Base-by-base conservation (phyloP, 2,888 invertebrate species). In the Celastrina argiolus region DNA sequence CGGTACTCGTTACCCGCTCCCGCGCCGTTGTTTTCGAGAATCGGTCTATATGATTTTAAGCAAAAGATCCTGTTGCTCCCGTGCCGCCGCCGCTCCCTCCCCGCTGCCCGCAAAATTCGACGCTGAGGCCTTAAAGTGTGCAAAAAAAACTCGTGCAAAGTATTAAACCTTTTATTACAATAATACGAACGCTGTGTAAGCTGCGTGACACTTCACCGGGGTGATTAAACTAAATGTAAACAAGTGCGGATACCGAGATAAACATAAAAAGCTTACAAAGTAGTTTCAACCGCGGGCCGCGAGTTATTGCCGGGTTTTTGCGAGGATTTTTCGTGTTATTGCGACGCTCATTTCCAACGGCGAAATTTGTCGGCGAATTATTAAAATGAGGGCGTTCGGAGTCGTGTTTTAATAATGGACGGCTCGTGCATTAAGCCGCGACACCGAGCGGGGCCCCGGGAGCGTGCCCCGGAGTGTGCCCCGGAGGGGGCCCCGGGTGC, bases 401-500 rank as follows among this genome's bases (percentile, higher is more conserved):
- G 66, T 61, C 45, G 61, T 26, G 63, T 63, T 66, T 66, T 66
- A 63, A 61, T 61, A 66, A 66, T 63, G 66, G 51, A 51, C 51
- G 66, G 36, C 18, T 61, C 45, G 59, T 66, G 45, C 61, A 66
- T 66, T 63, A 66, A 66, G 61, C 66, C 63, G 61, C 61, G 66
- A 66, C 51, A 51, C 45, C 67, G 59, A 63, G 64, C 8, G 2
- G 18, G 18, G 51, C 51, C 51, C 14, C 51, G 69, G 63, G 66
- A 66, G 67, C 67, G 64, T 71, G 72, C 65, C 69, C 78, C 79
- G 76, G 77, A 66, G 75, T 63, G 69, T 2, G 45, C 45, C 45
- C 68, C 69, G 56, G 61, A 65, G 67, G 75, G 69, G 2, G 45
- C 45, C 45, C 68, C 69, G 56, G 61, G 67, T 63, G 66, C 68